Base-by-base conservation (phyloP, 1,140 invertebrate species). In the Aplysia californica region DNA sequence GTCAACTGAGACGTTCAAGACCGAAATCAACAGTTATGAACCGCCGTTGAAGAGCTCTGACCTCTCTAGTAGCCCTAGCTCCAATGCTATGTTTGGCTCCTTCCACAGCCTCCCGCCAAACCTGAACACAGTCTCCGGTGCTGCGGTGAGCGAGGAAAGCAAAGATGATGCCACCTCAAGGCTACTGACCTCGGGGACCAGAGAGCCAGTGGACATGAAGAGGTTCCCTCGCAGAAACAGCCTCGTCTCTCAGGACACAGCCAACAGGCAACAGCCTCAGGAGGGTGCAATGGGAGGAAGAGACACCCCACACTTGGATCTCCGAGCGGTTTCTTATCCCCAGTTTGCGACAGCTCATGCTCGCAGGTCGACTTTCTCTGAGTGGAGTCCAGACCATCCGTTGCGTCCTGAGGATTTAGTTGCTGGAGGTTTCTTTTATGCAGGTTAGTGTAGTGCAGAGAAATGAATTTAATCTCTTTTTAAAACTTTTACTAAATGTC, bases 291-390 rank as follows among this genome's bases (percentile, higher is more conserved):
- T 68, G 23, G 66, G 66, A 18, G 66, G n/a, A n/a, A n/a, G 66
- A 18, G 2, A 31, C 20, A n/a, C 20, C 23, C 5, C 50, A 3
- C 31, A 29, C 23, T 44, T 72, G 59, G 70, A 72, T n/a, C 36
- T 72, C 15, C 59, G 56, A 21, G 31, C 23, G 26, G 70, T 58
- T 10, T 72, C 70, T 3, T 72, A 72, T 26, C 70, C 70, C 5
- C 70, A 50, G 44, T 50, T 50, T 50, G 44, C 44, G 10, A 50
- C 4, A 29, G 1, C 23, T 10, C 56, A 33, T 21, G 21, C n/a
- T 26, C 18, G 23, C n/a, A 31, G 31, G 26, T 26, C 18, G 6
- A 44, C 23, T 26, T 33, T 33, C 33, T 2, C 3, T 31, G 21
- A n/a, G 3, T 50, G 21, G 26, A 23, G 26, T 39, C 23, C 21